Percentiles rank a stretch among this genome's conserved stretches.
These are phyloP conservation scores for Gymnocheta viridis DNA, from an alignment of 2,888 invertebrate species.

Conservation along the genomic window DNA sequence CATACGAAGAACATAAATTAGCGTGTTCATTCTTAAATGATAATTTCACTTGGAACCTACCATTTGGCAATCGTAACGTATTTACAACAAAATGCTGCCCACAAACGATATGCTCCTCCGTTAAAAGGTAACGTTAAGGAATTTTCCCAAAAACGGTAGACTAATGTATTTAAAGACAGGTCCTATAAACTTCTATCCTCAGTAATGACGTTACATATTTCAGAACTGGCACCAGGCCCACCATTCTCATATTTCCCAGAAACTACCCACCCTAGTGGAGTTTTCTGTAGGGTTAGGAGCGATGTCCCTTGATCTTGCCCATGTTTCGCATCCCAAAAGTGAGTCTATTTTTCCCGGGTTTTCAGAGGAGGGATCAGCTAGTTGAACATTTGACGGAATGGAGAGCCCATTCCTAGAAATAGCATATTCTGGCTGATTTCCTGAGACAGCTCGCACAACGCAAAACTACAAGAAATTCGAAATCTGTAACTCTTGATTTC, in stretches of 20 bases:
- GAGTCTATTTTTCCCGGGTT: slow-evolving; percentile 16
- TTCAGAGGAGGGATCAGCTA: slow-evolving; percentile 41
- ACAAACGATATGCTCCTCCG: background rate
- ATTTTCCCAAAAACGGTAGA: slow-evolving; percentile 3
- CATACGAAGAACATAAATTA: slow-evolving; percentile 57
- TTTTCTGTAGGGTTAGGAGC: slow-evolving; percentile 40
- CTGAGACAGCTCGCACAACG: too few species aligned
- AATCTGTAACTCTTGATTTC: too few species aligned
- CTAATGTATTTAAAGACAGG: background rate
- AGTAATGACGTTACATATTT: background rate
- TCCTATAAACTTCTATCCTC: background rate
- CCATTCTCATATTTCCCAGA: slow-evolving; percentile 23
- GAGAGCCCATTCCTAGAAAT: background rate
- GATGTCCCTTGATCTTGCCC: slow-evolving; percentile 39
- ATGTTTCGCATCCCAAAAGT: slow-evolving; percentile 36
- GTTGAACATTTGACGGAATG: slow-evolving; percentile 25
- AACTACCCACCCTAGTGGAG: slow-evolving; percentile 50
- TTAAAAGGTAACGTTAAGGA: background rate
- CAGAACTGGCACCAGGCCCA: background rate
- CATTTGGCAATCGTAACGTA: background rate
- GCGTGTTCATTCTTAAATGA: slow-evolving; percentile 50
- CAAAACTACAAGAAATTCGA: too few species aligned
- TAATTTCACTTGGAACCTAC: slow-evolving; percentile 50
- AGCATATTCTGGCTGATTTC: background rate
- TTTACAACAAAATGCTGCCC: background rate